These are phyloP conservation scores for Odontomachus brunneus DNA, from an alignment of 1,140 invertebrate genomes.

Conservation along the genomic window DNA sequence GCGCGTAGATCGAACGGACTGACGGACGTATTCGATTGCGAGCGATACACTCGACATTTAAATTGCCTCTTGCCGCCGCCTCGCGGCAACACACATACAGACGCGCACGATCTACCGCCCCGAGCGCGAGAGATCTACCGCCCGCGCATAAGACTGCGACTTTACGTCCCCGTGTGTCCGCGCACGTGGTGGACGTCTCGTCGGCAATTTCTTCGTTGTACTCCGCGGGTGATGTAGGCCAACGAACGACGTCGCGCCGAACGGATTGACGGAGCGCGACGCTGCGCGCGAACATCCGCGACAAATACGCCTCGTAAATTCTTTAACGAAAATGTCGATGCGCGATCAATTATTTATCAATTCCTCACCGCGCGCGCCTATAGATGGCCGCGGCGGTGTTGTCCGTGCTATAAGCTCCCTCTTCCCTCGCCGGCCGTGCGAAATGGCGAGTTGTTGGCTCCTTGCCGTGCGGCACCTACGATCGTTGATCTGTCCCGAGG, in stretches of 20 bases:
- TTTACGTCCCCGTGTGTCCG: slow-evolving; percentile 20
- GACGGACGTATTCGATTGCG: slow-evolving; percentile 2
- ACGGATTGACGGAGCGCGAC: slow-evolving; percentile 33
- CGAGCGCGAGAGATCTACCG: not conserved
- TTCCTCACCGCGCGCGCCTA: slow-evolving; percentile 50
- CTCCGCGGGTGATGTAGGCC: slow-evolving; percentile 63
- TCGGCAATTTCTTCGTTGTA: slow-evolving; percentile 54
- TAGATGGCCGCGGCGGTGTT: slow-evolving; percentile 25
- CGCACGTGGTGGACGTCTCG: slow-evolving; percentile 2
- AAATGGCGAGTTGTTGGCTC: not conserved
- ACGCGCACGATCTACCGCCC: no score
- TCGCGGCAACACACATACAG: not conserved
- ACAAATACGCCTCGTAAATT: slow-evolving; percentile 63
- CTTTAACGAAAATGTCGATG: slow-evolving; percentile 68
- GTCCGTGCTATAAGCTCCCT: not conserved
- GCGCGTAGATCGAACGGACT: slow-evolving; percentile 38
- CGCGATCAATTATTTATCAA: slow-evolving; percentile 72
- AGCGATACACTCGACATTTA: slow-evolving; percentile 36
- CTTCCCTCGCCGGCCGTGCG: not conserved
- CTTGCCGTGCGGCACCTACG: not conserved
- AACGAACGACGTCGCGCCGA: slow-evolving; percentile 59
- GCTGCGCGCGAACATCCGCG: slow-evolving; percentile 38
- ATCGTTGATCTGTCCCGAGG: slow-evolving; percentile 29
- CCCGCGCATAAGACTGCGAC: not conserved
- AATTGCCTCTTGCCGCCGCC: slow-evolving; percentile 28